A percentile compares a stretch with the other conserved stretches of the same genome.
These are phyloP conservation scores for Tenualosa thibaudeaui DNA, from an alignment of 2,797 vertebrate genomes.

Conservation along the genomic window DNA sequence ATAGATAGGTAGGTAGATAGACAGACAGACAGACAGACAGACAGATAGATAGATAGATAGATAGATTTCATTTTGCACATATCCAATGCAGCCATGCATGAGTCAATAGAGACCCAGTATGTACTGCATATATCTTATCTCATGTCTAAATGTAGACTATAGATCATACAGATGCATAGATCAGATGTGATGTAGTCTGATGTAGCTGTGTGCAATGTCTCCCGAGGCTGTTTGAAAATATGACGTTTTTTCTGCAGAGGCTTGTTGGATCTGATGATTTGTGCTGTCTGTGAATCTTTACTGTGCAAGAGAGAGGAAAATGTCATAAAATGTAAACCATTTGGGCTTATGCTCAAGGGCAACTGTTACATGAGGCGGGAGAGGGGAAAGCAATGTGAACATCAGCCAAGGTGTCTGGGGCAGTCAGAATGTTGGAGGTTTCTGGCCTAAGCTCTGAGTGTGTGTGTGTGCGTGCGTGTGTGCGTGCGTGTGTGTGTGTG, in stretches of 20 bases:
- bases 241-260: neutral
- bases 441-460: neutral
- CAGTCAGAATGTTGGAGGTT: neutral
- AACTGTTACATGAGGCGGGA: neutral
- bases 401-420: neutral
- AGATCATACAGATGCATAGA: neutral
- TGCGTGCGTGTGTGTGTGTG: conserved; percentile 19
- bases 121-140: neutral
- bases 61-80: neutral
- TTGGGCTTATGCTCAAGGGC: neutral
- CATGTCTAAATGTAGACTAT: neutral
- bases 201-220: neutral
- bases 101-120: neutral
- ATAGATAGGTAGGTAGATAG: neutral
- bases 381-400: neutral
- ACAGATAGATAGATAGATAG: neutral
- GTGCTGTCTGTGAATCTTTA: conserved; percentile 8
- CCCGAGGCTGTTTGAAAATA: neutral
- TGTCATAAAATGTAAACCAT: conserved; percentile 3
- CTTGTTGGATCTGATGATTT: conserved; percentile 1
- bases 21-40: neutral
- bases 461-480: neutral
- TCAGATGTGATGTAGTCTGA: neutral
- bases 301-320: conserved; percentile 13
- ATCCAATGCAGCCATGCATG: neutral